Evolutionary conservation across 2,797 vertebrate species (phyloP), one percentile per base, ranked within the genome.

Genomic region (Sebastes elongatus): DNA sequence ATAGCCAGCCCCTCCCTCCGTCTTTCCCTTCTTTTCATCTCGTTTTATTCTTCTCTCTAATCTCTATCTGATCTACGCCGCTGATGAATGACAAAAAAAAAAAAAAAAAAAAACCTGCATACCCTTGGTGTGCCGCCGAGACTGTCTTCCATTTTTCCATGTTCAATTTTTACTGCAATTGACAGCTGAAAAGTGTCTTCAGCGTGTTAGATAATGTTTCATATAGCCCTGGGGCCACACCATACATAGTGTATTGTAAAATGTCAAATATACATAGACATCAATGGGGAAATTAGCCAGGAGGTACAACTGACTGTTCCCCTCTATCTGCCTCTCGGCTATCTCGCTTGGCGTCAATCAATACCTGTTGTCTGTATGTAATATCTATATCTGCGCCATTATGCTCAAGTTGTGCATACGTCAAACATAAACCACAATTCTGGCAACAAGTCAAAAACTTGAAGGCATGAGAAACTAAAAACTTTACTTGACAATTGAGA

Each of bases 21-120:
- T 70, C 79, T 81, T 84, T 79, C 32, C 69, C 62, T 71, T 83
- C 80, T 89, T 86, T 82, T 81, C 74, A 80, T 91, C 84, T 88
- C 42, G 35, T 87, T 79, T 83, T 68, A 80, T 88, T 89, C 81
- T 64, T 83, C 59, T 77, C 74, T 85, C 78, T 86, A 82, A 92
- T 92, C 87, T 85, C 60, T 65, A 57, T 79, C 65, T 91, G 84
- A 91, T 90, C 84, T 77, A 42, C 8, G n/a, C 74, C 22, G 16
- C 68, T 77, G 83, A 86, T 86, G 85, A 91, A 86, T 88, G 76
- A 77, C 74, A 77, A 46, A 42, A 46, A 62, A 62, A 28, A 78
- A 74, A 2, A 2, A 76, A 35, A 38, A 46, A 62, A 67, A 65
- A 23, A 22, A 4, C 49, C 20, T 56, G 46, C 53, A 38, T 64